Conservation (phyloP, 2,888 invertebrate genomes). For the Sabellastarte sp. region DNA sequence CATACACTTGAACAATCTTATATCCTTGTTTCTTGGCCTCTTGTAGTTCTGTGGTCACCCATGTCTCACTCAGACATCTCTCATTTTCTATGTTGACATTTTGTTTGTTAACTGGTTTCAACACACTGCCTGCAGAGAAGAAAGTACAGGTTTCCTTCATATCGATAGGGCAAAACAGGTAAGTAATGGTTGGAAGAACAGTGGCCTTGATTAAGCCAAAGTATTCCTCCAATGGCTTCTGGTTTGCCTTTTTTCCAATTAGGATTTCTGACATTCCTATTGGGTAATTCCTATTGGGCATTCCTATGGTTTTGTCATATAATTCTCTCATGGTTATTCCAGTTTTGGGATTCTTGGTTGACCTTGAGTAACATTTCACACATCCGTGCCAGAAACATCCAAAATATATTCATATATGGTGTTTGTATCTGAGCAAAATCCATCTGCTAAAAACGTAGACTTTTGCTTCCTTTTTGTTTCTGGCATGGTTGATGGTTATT, state of each 20-base stretch:
- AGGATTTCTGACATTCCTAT: background rate
- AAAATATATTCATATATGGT: background rate
- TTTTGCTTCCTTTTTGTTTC: background rate
- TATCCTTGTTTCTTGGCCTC: background rate
- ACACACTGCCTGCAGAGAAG: background rate
- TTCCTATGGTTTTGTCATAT: background rate
- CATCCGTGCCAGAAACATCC: slow-evolving; percentile 1
- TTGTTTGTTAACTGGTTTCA: background rate
- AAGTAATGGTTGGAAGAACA: background rate
- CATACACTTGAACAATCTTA: background rate
- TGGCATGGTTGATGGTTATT: background rate
- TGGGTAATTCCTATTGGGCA: background rate
- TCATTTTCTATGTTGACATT: background rate
- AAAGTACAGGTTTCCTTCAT: background rate
- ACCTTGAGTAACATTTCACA: background rate
- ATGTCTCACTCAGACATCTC: background rate
- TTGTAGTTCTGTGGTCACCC: background rate
- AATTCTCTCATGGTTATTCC: background rate
- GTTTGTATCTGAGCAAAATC: too few relatives aligned
- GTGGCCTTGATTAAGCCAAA: background rate
- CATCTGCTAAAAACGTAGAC: background rate
- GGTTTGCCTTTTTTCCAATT: background rate
- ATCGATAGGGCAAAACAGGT: background rate
- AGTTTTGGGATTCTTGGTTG: background rate
- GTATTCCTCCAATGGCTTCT: too few relatives aligned